phyloP scores from a whole-genome alignment of 2,797 vertebrate genomes.

The Lophotriccus pileatus region DNA sequence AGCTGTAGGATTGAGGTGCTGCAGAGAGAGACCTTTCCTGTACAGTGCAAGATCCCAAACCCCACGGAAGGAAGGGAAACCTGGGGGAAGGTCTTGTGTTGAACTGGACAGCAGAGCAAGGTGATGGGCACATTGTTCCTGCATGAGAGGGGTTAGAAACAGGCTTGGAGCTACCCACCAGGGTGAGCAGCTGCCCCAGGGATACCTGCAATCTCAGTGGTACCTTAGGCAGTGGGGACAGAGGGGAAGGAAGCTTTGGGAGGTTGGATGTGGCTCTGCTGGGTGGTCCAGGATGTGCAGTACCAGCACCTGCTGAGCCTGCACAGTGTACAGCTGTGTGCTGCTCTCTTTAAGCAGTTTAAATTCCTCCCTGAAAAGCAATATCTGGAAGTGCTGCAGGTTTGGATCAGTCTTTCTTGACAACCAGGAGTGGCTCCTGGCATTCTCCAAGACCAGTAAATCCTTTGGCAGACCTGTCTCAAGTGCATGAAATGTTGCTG shows the following conservation, averaged over 20 bases:
- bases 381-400: background rate
- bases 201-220: rapidly evolving
- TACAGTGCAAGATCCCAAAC: background rate
- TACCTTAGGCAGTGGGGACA: background rate
- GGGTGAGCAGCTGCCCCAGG: background rate
- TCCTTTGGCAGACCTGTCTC: background rate
- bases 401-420: background rate
- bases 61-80: rapidly evolving
- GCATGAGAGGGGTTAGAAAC: background rate
- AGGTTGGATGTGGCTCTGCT: background rate
- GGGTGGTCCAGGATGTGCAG: no score
- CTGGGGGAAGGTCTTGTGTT: background rate
- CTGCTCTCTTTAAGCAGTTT: background rate
- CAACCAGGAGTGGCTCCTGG: background rate
- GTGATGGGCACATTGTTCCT: rapidly evolving
- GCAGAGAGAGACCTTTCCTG: rapidly evolving
- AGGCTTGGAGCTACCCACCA: background rate
- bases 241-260: background rate
- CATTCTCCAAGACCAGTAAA: background rate
- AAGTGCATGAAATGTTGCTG: rapidly evolving
- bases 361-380: background rate
- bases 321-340: background rate
- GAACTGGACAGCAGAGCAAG: background rate
- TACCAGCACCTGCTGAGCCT: background rate
- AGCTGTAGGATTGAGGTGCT: background rate